Percentiles rank a stretch among this genome's conserved stretches.
phyloP scores from a whole-genome alignment of 2,888 invertebrate genomes.

The Amblyteles armatorius region DNA sequence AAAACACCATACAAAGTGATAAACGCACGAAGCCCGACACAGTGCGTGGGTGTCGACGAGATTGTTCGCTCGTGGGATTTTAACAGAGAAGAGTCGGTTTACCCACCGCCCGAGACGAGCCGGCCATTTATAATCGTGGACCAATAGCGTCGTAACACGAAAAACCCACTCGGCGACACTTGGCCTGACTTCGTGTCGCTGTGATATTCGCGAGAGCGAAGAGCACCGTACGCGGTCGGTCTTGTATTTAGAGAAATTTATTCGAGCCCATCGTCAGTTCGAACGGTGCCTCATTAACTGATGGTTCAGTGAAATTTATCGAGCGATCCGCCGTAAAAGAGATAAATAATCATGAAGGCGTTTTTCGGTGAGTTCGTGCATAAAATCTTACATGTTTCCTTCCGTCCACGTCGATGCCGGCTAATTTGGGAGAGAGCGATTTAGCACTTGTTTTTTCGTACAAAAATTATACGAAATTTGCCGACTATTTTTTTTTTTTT shows the following conservation, averaged over 20 bases:
- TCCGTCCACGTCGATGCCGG: conserved; percentile 5
- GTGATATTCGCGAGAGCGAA: conserved; percentile 14
- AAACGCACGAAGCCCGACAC: not conserved
- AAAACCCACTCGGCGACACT: conserved; percentile 65
- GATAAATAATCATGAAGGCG: conserved; percentile 69
- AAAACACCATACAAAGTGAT: conserved; percentile 9
- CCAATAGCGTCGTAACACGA: conserved; percentile 82
- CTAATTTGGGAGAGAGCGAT: not conserved
- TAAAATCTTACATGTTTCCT: not conserved
- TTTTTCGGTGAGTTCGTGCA: conserved; percentile 70
- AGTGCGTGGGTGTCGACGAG: conserved; percentile 5
- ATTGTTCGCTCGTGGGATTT: not conserved
- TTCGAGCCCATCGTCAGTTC: conserved; percentile 10
- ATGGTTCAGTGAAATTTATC: conserved; percentile 46
- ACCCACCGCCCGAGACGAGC: not conserved
- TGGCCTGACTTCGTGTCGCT: conserved; percentile 27
- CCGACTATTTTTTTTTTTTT: not conserved
- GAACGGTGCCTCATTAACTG: conserved; percentile 25
- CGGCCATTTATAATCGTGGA: conserved; percentile 71
- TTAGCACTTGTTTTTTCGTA: not conserved
- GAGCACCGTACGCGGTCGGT: conserved; percentile 42
- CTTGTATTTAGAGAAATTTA: conserved; percentile 63
- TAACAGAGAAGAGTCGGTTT: not conserved
- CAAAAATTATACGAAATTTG: not conserved
- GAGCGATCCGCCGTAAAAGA: conserved; percentile 11